These are phyloP conservation scores for Garrulus glandarius DNA, from an alignment of 2,797 vertebrate species.

Conservation along the genomic window DNA sequence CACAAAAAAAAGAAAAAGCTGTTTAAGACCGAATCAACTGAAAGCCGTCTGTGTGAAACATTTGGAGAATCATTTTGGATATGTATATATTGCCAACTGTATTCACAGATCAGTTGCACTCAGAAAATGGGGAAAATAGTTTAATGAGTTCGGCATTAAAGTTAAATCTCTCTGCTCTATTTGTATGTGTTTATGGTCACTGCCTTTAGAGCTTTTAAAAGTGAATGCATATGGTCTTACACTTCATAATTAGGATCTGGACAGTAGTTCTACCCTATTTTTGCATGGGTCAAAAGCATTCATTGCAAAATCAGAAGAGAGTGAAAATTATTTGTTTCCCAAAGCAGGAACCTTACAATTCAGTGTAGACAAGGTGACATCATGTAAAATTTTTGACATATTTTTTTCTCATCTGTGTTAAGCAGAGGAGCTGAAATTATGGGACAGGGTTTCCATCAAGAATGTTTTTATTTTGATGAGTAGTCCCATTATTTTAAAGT, in stretches of 20 bases:
- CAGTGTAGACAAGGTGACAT: not conserved
- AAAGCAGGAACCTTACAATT: not conserved
- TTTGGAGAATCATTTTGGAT: not conserved
- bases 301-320: not conserved
- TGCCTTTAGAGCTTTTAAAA: not conserved
- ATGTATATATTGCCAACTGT: not conserved
- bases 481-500: not conserved
- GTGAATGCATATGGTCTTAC: not conserved
- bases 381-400: not conserved
- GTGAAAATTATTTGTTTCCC: not conserved
- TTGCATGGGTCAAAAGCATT: not conserved
- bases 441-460: not conserved
- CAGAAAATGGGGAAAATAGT: not conserved
- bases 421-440: not conserved
- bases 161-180: not conserved
- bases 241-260: not conserved
- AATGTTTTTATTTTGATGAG: not conserved
- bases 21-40: not conserved
- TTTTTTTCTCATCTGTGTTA: not conserved
- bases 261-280: not conserved
- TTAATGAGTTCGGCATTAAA: not conserved
- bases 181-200: not conserved
- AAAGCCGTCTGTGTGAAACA: not conserved
- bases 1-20: accelerated
- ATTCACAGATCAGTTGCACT: not conserved